phyloP scores from a whole-genome alignment of 2,797 vertebrate species.

The Pachyuromys duprasi region DNA sequence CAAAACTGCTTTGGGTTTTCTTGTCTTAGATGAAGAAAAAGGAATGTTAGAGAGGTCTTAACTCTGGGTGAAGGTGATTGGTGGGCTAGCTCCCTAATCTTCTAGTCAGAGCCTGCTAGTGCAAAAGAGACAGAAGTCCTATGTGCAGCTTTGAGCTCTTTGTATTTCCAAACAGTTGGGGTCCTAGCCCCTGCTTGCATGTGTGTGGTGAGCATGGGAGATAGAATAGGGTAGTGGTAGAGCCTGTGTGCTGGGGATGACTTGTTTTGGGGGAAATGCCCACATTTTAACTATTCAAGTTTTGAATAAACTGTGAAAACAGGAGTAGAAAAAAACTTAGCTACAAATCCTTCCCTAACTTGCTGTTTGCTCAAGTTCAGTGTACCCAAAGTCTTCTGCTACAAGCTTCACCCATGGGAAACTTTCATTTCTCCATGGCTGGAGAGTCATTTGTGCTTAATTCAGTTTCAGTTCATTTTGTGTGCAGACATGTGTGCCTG shows the following conservation, averaged over 20 bases:
- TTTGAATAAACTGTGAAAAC: slow-evolving; percentile 78
- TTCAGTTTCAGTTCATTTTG: neutral
- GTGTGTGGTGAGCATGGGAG: slow-evolving; percentile 26
- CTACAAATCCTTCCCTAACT: neutral
- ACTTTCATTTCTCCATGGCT: neutral
- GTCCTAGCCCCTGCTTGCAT: slow-evolving; percentile 8
- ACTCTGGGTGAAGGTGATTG: slow-evolving; percentile 42
- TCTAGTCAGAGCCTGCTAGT: slow-evolving; percentile 54
- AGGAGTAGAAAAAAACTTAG: no score
- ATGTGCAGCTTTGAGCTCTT: slow-evolving; percentile 44
- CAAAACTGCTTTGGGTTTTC: slow-evolving; percentile 63
- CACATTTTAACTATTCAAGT: slow-evolving; percentile 66
- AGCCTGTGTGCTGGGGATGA: slow-evolving; percentile 15
- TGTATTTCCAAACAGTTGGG: slow-evolving; percentile 59
- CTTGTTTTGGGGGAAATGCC: slow-evolving; percentile 32
- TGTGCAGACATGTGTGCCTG: neutral
- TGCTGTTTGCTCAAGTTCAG: neutral
- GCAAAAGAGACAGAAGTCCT: slow-evolving; percentile 48
- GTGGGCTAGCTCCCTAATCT: slow-evolving; percentile 53
- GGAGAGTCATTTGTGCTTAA: neutral
- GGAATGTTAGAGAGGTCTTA: slow-evolving; percentile 16
- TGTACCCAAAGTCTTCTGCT: neutral
- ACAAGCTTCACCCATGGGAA: neutral
- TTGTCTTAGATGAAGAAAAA: slow-evolving; percentile 52
- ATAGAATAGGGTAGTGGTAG: neutral